Base-by-base conservation (phyloP, 2,797 vertebrate genomes). In the Telmatherina bonti region DNA sequence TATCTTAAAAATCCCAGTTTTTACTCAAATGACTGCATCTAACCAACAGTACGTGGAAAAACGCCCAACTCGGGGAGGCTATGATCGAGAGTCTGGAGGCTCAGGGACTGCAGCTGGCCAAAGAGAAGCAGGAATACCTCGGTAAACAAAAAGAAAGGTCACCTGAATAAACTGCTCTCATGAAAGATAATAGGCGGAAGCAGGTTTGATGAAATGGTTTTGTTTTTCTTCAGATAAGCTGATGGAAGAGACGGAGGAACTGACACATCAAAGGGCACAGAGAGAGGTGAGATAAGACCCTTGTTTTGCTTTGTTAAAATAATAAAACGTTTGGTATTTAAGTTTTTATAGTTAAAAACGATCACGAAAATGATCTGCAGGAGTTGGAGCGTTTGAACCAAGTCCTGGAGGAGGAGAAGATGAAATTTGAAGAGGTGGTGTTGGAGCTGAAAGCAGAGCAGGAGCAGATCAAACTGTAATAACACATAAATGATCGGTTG, bases 11-110 rank as follows among this genome's bases (percentile, higher is more conserved):
- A 2, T n/a, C 10, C 13, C 7, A 47, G 45, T 0, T 3, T 55
- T 62, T 57, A 24, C 1, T 61, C 31, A 11, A 33, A 49, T 15
- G 1, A n/a, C 2, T 62, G 9, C 62, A 6, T 78, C 38, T 51
- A 3, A 58, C 61, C 43, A 22, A 15, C 72, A 99, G 98, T 62
- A 99, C 98, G 6, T 99, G 97, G 97, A 98, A 95, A 90, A 99
- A 98, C n/a, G 94, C 97, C 68, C 97, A 97, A 82, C 92, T 99
- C 67, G 97, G 98, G 33, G 97, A 98, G 92, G 97, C 98, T 75
- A 99, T 99, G 97, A 99, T 99, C 0, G 96, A 97, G 92, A 99
- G 96, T 81, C 94, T 99, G 88, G 97, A 98, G 91, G 96, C 97
- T 52, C 97, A 99, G 93, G 98, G 98, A 27, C 93, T 99, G 60